phyloP scores from a whole-genome alignment of 2,888 invertebrate genomes.

The Germaria angustata region DNA sequence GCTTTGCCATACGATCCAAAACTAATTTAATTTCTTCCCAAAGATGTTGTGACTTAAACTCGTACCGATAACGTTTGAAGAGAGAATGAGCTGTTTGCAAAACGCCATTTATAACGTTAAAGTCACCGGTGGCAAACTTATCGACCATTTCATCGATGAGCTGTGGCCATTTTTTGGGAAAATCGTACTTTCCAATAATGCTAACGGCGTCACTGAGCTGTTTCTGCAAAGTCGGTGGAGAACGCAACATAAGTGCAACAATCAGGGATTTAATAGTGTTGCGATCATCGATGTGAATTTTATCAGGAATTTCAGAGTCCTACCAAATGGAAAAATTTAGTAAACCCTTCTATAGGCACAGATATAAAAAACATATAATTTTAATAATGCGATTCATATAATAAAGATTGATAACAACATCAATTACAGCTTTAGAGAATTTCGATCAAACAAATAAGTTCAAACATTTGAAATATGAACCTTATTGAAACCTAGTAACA shows the following conservation, averaged over 20 bases:
- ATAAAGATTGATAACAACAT: too few relatives aligned
- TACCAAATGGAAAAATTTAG: conserved; percentile 67
- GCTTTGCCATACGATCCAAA: conserved; percentile 94
- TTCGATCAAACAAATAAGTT: too few relatives aligned
- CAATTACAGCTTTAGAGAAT: too few relatives aligned
- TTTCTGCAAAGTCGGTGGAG: conserved; percentile 93
- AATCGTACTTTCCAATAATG: conserved; percentile 97
- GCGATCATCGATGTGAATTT: conserved; percentile 90
- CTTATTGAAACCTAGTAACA: too few relatives aligned
- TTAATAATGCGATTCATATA: too few relatives aligned
- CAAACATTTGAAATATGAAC: too few relatives aligned
- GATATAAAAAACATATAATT: too few relatives aligned
- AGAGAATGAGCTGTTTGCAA: conserved; percentile 97
- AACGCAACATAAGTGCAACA: conserved; percentile 94
- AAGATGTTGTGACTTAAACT: conserved; percentile 95
- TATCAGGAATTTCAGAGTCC: conserved; percentile 87
- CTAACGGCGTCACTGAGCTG: conserved; percentile 97
- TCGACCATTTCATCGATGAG: conserved; percentile 96
- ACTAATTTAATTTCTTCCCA: conserved; percentile 99
- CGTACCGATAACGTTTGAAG: conserved; percentile 96
- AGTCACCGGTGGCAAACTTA: conserved; percentile 94
- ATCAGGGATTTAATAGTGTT: conserved; percentile 90
- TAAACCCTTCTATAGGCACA: neutral
- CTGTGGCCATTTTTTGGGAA: conserved; percentile 97
- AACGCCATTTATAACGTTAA: conserved; percentile 96